Conservation (phyloP, 2,888 invertebrate genomes). For the Catocala sponsa region DNA sequence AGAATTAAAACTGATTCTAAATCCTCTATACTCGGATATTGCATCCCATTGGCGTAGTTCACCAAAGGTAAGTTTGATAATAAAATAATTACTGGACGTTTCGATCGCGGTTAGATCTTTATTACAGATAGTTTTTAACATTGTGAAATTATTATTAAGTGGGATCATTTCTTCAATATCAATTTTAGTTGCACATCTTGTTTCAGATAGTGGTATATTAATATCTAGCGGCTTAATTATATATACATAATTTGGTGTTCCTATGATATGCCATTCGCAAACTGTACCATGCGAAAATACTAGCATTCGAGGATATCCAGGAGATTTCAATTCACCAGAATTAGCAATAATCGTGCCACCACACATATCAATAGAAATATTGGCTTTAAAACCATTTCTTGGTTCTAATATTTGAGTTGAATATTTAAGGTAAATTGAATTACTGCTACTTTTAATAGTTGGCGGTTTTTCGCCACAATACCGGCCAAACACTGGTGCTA, state of each 20-base stretch:
- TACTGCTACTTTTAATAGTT: conserved; percentile 89
- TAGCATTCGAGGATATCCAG: conserved; percentile 89
- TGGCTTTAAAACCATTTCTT: conserved; percentile 93
- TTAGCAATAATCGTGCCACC: conserved; percentile 89
- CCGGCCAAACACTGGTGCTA: conserved; percentile 87
- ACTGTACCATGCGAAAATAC: conserved; percentile 86
- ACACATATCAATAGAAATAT: conserved; percentile 88
- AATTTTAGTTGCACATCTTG: conserved; percentile 69
- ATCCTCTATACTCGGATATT: conserved; percentile 79
- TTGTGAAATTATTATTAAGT: conserved; percentile 59
- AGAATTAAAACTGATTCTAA: conserved; percentile 89
- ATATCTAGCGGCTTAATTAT: conserved; percentile 61
- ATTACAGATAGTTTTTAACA: conserved; percentile 65
- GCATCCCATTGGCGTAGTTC: conserved; percentile 66
- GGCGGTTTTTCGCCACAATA: conserved; percentile 89
- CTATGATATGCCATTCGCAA: conserved; percentile 92
- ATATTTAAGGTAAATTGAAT: conserved; percentile 91
- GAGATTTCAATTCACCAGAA: conserved; percentile 90
- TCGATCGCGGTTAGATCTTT: conserved; percentile 51
- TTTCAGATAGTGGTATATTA: conserved; percentile 65
- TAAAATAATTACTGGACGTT: conserved; percentile 69
- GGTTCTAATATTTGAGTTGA: conserved; percentile 91
- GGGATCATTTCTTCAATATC: conserved; percentile 68
- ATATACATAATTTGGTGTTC: conserved; percentile 61
- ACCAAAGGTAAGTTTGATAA: conserved; percentile 68